These are phyloP conservation scores for Cladorhizidae sp. DNA, from an alignment of 37 sponge, comb jelly and placozoan species.

Conservation along the genomic window DNA sequence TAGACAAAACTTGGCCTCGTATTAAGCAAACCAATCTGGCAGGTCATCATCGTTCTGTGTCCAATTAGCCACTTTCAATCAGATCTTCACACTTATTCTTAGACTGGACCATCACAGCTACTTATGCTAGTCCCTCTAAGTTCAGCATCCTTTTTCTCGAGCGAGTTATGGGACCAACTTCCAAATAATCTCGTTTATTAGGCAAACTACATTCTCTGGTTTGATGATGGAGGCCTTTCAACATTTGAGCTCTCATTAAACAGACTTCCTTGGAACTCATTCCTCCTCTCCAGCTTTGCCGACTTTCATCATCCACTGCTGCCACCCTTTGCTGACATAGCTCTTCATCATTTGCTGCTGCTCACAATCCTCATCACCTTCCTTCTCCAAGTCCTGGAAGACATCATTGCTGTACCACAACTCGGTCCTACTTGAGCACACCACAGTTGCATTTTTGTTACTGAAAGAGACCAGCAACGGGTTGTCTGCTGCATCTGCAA, in stretches of 20 bases:
- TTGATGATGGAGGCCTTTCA: too few species aligned
- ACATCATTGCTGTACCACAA: constrained; percentile 65
- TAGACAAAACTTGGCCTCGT: constrained; percentile 83
- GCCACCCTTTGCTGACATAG: constrained; percentile 17
- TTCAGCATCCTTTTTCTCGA: constrained; percentile 39
- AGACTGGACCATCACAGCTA: constrained; percentile 77
- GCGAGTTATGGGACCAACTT: constrained; percentile 49
- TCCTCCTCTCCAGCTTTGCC: constrained; percentile 6
- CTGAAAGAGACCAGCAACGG: constrained; percentile 76
- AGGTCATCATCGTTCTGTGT: constrained; percentile 77
- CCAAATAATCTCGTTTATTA: background rate
- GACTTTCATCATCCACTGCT: background rate
- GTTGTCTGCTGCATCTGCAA: constrained; percentile 35
- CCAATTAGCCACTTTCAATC: constrained; percentile 90
- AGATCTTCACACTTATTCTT: constrained; percentile 84
- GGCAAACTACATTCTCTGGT: background rate
- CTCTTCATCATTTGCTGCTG: constrained; percentile 48
- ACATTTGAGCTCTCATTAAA: background rate
- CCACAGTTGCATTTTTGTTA: constrained; percentile 17
- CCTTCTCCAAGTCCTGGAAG: constrained; percentile 51
- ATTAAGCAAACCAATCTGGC: constrained; percentile 94
- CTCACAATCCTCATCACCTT: constrained; percentile 72
- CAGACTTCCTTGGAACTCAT: background rate
- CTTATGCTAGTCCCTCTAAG: constrained; percentile 89
- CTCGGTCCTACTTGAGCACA: constrained; percentile 26